Base-by-base conservation (phyloP, 2,888 invertebrate genomes). In the Chaitophorus viminalis region DNA sequence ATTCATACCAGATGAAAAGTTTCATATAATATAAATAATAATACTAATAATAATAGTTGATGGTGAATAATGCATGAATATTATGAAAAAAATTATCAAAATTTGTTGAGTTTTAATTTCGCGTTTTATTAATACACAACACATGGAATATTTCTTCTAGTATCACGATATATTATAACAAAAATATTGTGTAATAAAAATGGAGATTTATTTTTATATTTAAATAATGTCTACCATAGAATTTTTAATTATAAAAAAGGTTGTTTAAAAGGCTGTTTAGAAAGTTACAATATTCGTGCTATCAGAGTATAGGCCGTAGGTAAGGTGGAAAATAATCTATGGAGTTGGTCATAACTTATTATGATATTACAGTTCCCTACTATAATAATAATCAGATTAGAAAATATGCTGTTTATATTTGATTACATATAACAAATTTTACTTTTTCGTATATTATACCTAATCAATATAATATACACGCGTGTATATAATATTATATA, bases 171-270 rank as follows among this genome's bases (percentile, higher is more conserved):
- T n/a, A n/a, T 39, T 39, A 36, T 25, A 60, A 60, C 60, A 0
- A 60, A 60, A 60, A 6, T 60, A 60, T 25, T 60, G 60, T 60
- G 21, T 18, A 5, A 25, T 70, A 1, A 25, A 25, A 9, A 25
- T n/a, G 3, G 39, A 25, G 11, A n/a, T 36, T 25, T 36, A 6
- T 33, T 36, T 74, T 3, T 39, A 39, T 72, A 17, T 29, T 72
- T 9, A 6, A 3, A 39, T 3, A 14, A 46, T 46, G 4, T 39
- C 29, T n/a, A 14, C 75, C n/a, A n/a, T n/a, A n/a, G n/a, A n/a
- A 11, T 75, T 75, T 46, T 75, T 75, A 75, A 75, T 75, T n/a
- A 0, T 46, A 75, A 46, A 46, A 74, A 74, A 75, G 46, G 46
- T 75, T 6, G 75, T 46, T 60, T 60, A 68, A 68, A 68, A 68